Evolutionary conservation across 2,888 invertebrate genomes (phyloP).

Genomic region (Macropis europaea): DNA sequence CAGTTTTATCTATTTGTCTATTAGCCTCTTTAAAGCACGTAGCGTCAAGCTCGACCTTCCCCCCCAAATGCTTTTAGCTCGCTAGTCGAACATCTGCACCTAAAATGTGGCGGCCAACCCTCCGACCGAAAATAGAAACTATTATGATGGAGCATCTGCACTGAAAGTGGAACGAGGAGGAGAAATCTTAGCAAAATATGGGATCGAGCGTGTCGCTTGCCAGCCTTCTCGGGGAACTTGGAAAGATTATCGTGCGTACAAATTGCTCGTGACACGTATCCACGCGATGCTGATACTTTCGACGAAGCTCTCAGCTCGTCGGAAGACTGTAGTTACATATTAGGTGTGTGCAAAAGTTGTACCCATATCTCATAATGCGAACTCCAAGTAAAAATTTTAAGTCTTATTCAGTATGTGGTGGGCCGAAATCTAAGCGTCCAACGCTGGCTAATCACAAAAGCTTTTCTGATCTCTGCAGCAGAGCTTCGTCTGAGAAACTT

Average conservation of each 20-base stretch:
- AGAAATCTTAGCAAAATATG: slow-evolving; percentile 49
- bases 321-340: too few species aligned
- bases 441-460: too few species aligned
- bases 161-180: slow-evolving; percentile 38
- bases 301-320: not conserved
- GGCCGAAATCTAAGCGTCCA: too few species aligned
- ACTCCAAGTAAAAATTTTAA: too few species aligned
- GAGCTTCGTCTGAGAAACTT: too few species aligned
- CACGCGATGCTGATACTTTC: not conserved
- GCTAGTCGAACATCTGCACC: slow-evolving; percentile 60
- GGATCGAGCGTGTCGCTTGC: slow-evolving; percentile 22
- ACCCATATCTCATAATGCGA: too few species aligned
- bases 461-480: too few species aligned
- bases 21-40: slow-evolving; percentile 23
- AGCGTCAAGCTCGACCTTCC: slow-evolving; percentile 44
- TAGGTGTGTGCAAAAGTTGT: not conserved
- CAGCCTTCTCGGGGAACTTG: slow-evolving; percentile 14
- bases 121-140: slow-evolving; percentile 64
- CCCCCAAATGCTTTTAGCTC: slow-evolving; percentile 49
- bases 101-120: slow-evolving; percentile 52
- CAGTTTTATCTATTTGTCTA: slow-evolving; percentile 39
- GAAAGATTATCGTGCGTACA: not conserved
- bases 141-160: slow-evolving; percentile 65
- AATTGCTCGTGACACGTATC: not conserved
- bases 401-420: too few species aligned